Conservation (phyloP, 2,113 vertebrate species). For the Rhinoderma darwinii region DNA sequence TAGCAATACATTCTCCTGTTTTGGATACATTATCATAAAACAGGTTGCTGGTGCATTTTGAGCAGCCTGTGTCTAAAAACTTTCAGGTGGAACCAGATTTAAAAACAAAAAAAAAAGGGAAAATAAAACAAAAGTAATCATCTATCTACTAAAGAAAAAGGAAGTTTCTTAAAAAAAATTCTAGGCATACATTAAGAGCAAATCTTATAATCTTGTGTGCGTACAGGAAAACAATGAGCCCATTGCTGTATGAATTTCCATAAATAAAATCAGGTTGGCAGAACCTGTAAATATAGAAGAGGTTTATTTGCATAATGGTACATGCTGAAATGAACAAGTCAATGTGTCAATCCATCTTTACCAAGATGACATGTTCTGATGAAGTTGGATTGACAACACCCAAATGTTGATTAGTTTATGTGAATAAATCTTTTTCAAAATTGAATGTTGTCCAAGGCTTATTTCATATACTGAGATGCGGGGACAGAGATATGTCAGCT, state of each 20-base stretch:
- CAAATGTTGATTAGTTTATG: conserved; percentile 53
- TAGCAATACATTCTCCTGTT: neutral
- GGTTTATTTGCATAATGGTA: conserved; percentile 52
- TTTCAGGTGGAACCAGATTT: conserved; percentile 16
- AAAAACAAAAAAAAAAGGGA: neutral
- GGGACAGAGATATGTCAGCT: conserved; percentile 46
- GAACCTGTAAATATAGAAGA: conserved; percentile 50
- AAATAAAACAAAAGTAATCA: neutral
- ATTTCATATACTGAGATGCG: conserved; percentile 22
- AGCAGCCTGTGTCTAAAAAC: neutral
- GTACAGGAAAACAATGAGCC: conserved; percentile 48
- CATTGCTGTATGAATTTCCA: conserved; percentile 53
- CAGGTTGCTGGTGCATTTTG: conserved; percentile 13
- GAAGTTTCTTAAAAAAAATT: conserved; percentile 32
- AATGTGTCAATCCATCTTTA: conserved; percentile 42
- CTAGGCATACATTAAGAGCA: conserved; percentile 39
- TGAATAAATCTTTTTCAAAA: conserved; percentile 52
- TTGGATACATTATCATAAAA: conserved; percentile 20
- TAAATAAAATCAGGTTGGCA: conserved; percentile 58
- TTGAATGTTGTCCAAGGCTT: conserved; percentile 48
- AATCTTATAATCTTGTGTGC: conserved; percentile 50
- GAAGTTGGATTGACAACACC: conserved; percentile 52
- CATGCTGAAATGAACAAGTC: conserved; percentile 39
- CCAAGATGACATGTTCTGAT: conserved; percentile 54
- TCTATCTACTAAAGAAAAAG: conserved; percentile 17